These are phyloP conservation scores for Zeuzera pyrina DNA, from an alignment of 2,888 invertebrate genomes.

Conservation along the genomic window DNA sequence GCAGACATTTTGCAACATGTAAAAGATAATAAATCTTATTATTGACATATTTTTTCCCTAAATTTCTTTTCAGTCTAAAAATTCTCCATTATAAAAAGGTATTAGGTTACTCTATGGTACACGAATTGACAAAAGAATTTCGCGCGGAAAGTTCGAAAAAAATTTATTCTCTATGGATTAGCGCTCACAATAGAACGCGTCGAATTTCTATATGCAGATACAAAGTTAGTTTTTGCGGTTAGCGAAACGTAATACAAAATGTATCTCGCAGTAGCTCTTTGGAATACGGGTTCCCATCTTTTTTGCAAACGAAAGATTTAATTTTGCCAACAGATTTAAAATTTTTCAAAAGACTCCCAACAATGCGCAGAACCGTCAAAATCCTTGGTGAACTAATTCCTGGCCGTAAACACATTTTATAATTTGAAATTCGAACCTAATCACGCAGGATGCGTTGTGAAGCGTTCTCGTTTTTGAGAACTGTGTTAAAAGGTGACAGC, in stretches of 20 bases:
- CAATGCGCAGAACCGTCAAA: not conserved
- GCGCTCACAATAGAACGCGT: constrained; percentile 24
- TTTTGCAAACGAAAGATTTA: constrained; percentile 5
- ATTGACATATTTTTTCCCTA: too few species aligned
- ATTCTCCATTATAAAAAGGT: too few species aligned
- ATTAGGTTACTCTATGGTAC: constrained; percentile 20
- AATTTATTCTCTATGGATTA: constrained; percentile 32
- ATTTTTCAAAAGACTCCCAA: not conserved
- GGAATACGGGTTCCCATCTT: constrained; percentile 2
- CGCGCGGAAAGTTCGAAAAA: constrained; percentile 16
- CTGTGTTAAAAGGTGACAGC: too few species aligned
- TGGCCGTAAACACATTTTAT: not conserved
- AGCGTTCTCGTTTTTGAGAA: too few species aligned
- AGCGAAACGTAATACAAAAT: constrained; percentile 1
- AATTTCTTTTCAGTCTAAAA: too few species aligned
- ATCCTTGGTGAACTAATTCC: not conserved
- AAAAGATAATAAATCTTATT: too few species aligned
- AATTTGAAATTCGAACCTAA: not conserved
- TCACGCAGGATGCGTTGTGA: constrained; percentile 2
- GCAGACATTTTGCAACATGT: too few species aligned
- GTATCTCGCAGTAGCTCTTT: too few species aligned
- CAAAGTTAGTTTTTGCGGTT: not conserved
- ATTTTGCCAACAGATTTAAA: constrained; percentile 1
- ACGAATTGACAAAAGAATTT: constrained; percentile 17
- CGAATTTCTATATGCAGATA: constrained; percentile 11